A percentile compares a stretch with the other conserved stretches of the same genome.
phyloP scores from a whole-genome alignment of 2,888 invertebrate species.

The Protonemura montana region DNA sequence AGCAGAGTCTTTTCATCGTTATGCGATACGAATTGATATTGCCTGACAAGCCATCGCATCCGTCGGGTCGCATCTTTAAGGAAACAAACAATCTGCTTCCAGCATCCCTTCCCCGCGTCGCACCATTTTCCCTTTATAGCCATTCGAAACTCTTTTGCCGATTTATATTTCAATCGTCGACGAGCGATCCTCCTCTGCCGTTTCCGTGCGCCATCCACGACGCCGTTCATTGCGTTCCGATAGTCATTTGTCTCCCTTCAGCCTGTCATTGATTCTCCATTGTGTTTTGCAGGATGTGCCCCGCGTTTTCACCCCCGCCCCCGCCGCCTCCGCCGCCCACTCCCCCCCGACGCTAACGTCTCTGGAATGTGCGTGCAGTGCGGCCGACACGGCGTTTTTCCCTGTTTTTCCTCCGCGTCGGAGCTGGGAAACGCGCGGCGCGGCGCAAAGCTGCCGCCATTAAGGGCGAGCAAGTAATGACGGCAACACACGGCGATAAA shows the following conservation, averaged over 20 bases:
- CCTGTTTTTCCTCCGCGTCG: constrained; percentile 32
- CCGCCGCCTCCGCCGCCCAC: not conserved
- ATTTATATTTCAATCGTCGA: no score
- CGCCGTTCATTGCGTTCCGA: constrained; percentile 26
- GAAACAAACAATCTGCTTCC: no score
- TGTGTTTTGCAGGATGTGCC: constrained; percentile 23
- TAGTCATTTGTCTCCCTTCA: constrained; percentile 43
- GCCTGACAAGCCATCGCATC: no score
- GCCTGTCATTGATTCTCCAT: constrained; percentile 46
- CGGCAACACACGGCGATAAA: constrained; percentile 49
- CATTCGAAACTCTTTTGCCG: constrained; percentile 9
- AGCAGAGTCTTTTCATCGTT: no score
- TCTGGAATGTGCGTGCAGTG: constrained; percentile 39
- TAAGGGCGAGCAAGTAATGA: constrained; percentile 48
- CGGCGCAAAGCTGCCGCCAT: constrained; percentile 43
- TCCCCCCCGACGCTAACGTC: not conserved
- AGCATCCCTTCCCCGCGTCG: no score
- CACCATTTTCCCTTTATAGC: not conserved
- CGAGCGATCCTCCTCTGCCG: no score
- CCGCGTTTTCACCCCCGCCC: constrained; percentile 20
- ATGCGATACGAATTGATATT: no score
- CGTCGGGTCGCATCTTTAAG: no score
- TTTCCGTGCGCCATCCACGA: not conserved
- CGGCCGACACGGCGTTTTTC: constrained; percentile 24
- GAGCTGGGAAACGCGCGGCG: constrained; percentile 15